Evolutionary conservation across 2,113 vertebrate genomes (phyloP), one percentile per base, ranked within the genome.

Genomic region (Galbula dea): DNA sequence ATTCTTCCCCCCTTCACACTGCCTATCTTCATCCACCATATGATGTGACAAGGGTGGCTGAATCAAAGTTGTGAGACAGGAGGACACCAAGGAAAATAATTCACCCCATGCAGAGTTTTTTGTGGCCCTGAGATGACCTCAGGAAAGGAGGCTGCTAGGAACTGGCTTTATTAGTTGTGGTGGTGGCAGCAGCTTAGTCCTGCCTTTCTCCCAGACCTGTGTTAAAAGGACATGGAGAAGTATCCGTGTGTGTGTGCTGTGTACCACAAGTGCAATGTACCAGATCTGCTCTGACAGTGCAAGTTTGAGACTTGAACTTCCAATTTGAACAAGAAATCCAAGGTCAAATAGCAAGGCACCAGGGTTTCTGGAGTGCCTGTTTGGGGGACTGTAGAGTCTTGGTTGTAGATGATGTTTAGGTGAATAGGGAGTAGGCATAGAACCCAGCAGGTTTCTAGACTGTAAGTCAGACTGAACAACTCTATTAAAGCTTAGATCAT

Each of bases 191-290:
- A 27, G 2, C 51, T 86, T 69, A 11, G 1, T 27, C 46, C 18
- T 21, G 10, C 57, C 37, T 59, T 55, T 54, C 29, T 51, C 9
- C 41, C 27, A 71, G 51, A 12, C 20, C 22, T 34, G 5, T 7
- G 2, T 4, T 32, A 16, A 29, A n/a, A 55, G 61, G 39, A 9
- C 4, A 2, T 9, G 52, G 63, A 73, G 72, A 32, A 0, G 3
- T 6, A 4, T 10, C 14, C 9, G 0, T 3, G 4, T 1, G 18
- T 1, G 1, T 13, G 30, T 41, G 2, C 19, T 18, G 37, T 0
- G 0, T 24, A 2, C 62, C 43, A 7, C 52, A 30, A 27, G 23
- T 8, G 5, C 24, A 4, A 27, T 1, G 12, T 13, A 5, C 6
- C 49, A 3, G 22, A 7, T 30, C 52, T 72, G n/a, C 83, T 45